Base-by-base conservation (phyloP, 2,888 invertebrate genomes). In the Chymomyza procnemis region DNA sequence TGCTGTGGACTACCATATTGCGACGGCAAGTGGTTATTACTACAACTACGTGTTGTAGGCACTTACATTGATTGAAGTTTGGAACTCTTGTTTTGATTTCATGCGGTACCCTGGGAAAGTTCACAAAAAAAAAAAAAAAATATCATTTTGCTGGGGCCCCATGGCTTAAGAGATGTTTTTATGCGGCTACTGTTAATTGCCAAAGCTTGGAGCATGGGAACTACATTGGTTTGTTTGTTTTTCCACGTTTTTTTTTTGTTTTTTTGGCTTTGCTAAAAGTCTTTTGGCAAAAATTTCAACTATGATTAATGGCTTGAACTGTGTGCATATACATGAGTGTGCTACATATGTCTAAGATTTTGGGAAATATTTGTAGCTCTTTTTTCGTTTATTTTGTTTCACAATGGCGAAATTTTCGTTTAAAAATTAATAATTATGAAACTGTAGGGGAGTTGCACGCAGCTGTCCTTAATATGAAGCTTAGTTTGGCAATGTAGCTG, bases 131-230 rank as follows among this genome's bases (percentile, higher is more conserved):
- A n/a, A n/a, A n/a, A n/a, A n/a, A n/a, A 64, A 50, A 71, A 26
- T 61, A 56, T 59, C n/a, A n/a, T n/a, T n/a, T n/a, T n/a, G n/a
- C n/a, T n/a, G n/a, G n/a, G n/a, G n/a, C n/a, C n/a, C n/a, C n/a
- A n/a, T 41, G 34, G 34, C 34, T 41, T 41, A n/a, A n/a, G n/a
- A n/a, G n/a, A 12, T 16, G 34, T 21, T 50, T 26, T 52, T 21
- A 19, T 63, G n/a, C n/a, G 79, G 80, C 80, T 80, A 85, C 80
- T 80, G 80, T 85, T 85, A 83, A 80, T 85, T 50, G 50, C 50
- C 19, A 50, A 16, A 16, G 16, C 50, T 73, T 84, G 79, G 18
- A 50, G 50, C 80, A 80, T 80, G 80, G 83, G 85, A 82, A 79
- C 73, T 64, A 12, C 12, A 12, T 12, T 41, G 9, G 9, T 41